Evolutionary conservation across 2,113 vertebrate genomes (phyloP).

Genomic region (Jaculus jaculus): DNA sequence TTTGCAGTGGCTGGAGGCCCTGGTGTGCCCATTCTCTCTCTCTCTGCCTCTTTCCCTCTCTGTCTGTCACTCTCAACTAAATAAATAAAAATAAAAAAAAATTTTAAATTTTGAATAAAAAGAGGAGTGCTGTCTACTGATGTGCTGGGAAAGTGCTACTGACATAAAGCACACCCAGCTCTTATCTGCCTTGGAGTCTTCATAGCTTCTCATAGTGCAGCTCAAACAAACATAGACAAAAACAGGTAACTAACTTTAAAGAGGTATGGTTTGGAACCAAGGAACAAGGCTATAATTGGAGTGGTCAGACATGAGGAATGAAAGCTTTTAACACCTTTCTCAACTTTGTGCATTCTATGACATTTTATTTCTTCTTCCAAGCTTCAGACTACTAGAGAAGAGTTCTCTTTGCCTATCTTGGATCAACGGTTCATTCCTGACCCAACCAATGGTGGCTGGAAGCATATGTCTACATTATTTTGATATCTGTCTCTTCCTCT

Average conservation of each 20-base stretch:
- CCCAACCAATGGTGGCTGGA: no score
- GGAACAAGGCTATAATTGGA: background rate
- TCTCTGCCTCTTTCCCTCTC: no score
- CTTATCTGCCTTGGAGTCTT: no score
- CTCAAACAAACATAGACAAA: background rate
- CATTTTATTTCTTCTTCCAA: background rate
- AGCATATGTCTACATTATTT: background rate
- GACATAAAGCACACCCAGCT: no score
- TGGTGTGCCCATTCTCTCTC: no score
- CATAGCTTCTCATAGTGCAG: background rate
- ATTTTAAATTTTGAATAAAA: no score
- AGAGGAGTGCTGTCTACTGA: no score
- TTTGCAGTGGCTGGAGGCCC: no score
- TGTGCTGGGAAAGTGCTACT: no score
- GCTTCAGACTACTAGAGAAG: background rate
- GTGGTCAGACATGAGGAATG: background rate
- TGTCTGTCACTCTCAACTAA: no score
- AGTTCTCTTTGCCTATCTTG: background rate
- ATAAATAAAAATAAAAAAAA: no score
- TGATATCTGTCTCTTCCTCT: background rate
- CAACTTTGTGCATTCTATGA: no score
- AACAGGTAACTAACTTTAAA: background rate
- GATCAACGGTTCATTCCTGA: background rate
- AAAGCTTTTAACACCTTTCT: background rate
- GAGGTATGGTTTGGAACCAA: background rate